phyloP scores from a whole-genome alignment of 1,140 invertebrate genomes.

The Micrasema minimum region DNA sequence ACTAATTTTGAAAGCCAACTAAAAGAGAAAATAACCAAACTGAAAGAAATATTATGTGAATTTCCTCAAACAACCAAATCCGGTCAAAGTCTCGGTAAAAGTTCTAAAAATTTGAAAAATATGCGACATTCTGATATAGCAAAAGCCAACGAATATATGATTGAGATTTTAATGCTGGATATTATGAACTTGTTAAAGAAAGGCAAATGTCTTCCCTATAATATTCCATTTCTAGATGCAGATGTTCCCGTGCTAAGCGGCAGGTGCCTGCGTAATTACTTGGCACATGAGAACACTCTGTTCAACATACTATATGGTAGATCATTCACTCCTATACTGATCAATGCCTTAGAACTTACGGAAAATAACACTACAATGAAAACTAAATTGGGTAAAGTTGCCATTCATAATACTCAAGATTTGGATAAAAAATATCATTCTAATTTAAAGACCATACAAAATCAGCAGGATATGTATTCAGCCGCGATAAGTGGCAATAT shows the following conservation, averaged over 20 bases:
- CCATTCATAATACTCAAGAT: no score
- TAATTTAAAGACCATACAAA: no score
- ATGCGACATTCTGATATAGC: neutral
- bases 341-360: neutral
- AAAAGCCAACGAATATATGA: neutral
- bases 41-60: no score
- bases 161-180: neutral
- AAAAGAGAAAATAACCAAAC: neutral
- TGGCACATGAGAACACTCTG: neutral
- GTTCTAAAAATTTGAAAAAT: neutral
- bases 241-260: neutral
- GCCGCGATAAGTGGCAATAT: neutral
- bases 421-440: no score
- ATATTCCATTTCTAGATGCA: neutral
- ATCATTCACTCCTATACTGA: neutral
- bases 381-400: no score
- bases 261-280: slow-evolving; percentile 8
- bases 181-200: neutral
- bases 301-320: neutral
- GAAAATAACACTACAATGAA: neutral
- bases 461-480: neutral
- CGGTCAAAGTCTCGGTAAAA: no score
- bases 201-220: neutral
- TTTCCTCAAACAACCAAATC: neutral
- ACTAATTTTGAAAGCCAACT: neutral